Evolutionary conservation across 2,113 vertebrate genomes (phyloP).

Genomic region (Promerops cafer): DNA sequence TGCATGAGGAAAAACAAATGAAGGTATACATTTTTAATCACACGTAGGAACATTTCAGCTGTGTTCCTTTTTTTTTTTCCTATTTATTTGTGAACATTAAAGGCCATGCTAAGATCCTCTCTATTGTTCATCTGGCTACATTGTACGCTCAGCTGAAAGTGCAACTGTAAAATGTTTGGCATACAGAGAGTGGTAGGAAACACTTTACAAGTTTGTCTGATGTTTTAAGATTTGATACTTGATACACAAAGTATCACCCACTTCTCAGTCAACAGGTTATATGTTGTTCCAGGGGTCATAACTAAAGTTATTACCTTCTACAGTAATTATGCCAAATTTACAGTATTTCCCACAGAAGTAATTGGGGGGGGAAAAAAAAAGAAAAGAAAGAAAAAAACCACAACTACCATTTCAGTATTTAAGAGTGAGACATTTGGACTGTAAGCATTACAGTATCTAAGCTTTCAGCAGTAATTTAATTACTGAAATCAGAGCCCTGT

Average conservation of each 20-base stretch:
- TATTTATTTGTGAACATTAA: background rate
- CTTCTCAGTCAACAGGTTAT: background rate
- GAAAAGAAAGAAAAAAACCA: background rate
- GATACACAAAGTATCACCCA: background rate
- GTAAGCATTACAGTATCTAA: background rate
- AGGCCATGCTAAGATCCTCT: background rate
- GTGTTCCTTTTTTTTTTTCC: background rate
- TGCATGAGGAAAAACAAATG: conserved; percentile 7
- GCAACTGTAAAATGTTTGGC: background rate
- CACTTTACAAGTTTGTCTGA: background rate
- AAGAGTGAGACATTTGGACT: background rate
- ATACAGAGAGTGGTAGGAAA: background rate
- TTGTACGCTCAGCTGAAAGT: background rate
- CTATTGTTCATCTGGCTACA: background rate
- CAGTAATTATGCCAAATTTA: background rate
- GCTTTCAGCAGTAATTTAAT: background rate
- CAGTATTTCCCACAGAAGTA: background rate
- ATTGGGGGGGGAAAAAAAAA: fast-evolving
- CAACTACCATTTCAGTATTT: background rate
- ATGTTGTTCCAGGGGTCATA: background rate
- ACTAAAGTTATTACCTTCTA: background rate
- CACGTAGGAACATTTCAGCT: background rate
- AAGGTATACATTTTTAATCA: conserved; percentile 26
- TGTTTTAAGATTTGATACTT: background rate
- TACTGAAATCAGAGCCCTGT: background rate